Evolutionary conservation across 2,113 vertebrate genomes (phyloP), one percentile per base, ranked within the genome.

Genomic region (Campylomormyrus tamandua): DNA sequence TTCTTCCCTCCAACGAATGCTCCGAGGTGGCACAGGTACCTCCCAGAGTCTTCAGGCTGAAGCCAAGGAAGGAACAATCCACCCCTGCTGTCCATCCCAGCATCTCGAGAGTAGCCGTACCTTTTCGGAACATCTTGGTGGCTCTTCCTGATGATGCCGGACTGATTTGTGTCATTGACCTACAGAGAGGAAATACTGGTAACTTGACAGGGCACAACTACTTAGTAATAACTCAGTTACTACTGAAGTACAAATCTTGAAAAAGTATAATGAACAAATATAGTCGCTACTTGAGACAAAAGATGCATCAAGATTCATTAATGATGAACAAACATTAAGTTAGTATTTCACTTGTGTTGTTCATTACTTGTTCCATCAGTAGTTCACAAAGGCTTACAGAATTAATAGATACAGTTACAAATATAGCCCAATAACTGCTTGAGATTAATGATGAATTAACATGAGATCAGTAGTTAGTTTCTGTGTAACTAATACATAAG

Each of bases 21-120:
- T 52, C 88, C 90, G 45, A 91, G 80, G 49, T 35, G 90, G 48
- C 92, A 93, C n/a, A 27, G 11, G 48, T 93, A 93, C 21, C 3
- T 0, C 52, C 92, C 92, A 7, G 91, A 90, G 62, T 91, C 90
- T 58, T 83, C 88, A 13, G 91, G 88, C 74, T 89, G 56, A 13
- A 87, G 84, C 1, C 66, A 66, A 0, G 31, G 84, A 39, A 93
- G 53, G 52, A 90, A 46, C 74, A 93, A 90, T 9, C 83, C 8
- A 42, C 87, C 91, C 0, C 17, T 27, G 7, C 74, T 83, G 62
- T 87, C 74, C 70, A 93, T 46, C 87, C 11, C 83, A 24, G 87
- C 83, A 46, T 39, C 58, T 49, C 88, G 88, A 2, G 83, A 74
- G 9, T 83, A 87, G 27, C 58, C 56, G 88, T 85, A 93, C 48